A percentile compares a stretch with the other conserved stretches of the same genome.
These are phyloP conservation scores for Himalopsyche phryganea DNA, from an alignment of 1,140 invertebrate genomes.

Conservation along the genomic window DNA sequence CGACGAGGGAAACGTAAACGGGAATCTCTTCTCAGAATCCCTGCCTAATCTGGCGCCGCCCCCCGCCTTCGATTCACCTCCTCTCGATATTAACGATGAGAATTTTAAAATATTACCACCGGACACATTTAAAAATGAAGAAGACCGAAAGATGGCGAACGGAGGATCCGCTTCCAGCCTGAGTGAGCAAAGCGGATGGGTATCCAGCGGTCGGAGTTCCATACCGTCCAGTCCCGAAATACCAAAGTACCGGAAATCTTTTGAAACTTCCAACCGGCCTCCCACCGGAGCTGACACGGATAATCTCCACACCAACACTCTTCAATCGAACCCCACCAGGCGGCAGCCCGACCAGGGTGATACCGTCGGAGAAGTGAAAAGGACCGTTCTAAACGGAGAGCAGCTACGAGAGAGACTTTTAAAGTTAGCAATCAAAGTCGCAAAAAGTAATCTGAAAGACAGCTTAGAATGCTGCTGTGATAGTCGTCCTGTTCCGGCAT, in stretches of 20 bases:
- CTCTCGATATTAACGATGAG: conserved; percentile 49
- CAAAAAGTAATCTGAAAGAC: conserved; percentile 45
- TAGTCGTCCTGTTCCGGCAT: conserved; percentile 10
- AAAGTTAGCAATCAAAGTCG: conserved; percentile 54
- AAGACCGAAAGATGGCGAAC: conserved; percentile 38
- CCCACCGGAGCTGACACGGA: conserved; percentile 46
- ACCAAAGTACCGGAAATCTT: conserved; percentile 3
- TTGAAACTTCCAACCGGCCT: conserved; percentile 15
- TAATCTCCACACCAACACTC: conserved; percentile 25
- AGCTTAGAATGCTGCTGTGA: conserved; percentile 49
- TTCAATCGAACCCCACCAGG: conserved; percentile 21
- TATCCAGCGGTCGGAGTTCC: conserved; percentile 65
- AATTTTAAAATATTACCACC: conserved; percentile 52
- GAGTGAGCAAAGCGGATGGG: conserved; percentile 74
- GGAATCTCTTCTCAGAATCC: conserved; percentile 56
- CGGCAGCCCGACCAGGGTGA: conserved; percentile 1
- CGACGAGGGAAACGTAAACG: conserved; percentile 50
- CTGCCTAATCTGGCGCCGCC: conserved; percentile 61
- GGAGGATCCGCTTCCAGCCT: conserved; percentile 66
- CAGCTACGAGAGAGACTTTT: conserved; percentile 56
- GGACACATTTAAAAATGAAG: conserved; percentile 48
- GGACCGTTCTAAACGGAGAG: conserved; percentile 57
- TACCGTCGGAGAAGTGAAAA: conserved; percentile 44
- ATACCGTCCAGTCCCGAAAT: conserved; percentile 55
- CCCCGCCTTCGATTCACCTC: conserved; percentile 53